Evolutionary conservation across 2,888 invertebrate species (phyloP).

Genomic region (Zelleria hepariella): DNA sequence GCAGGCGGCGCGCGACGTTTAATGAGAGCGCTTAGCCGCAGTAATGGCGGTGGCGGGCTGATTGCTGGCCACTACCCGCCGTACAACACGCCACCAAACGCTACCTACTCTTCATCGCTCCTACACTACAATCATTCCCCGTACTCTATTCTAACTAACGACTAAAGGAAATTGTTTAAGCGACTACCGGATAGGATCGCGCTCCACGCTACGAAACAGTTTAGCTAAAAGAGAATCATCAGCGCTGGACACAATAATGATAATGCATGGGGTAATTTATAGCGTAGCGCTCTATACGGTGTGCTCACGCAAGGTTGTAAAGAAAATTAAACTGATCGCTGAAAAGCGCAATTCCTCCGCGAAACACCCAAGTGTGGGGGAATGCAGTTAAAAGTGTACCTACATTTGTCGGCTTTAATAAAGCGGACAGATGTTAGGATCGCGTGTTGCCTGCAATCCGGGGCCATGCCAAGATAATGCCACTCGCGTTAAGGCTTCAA

Average conservation of each 20-base stretch:
- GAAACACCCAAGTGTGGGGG: conserved; percentile 18
- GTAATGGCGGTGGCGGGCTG: conserved; percentile 46
- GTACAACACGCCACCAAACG: conserved; percentile 29
- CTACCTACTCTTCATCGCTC: conserved; percentile 27
- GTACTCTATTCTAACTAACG: conserved; percentile 28
- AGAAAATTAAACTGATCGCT: neutral
- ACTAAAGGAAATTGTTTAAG: conserved; percentile 24
- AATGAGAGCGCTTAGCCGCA: conserved; percentile 51
- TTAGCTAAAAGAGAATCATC: neutral
- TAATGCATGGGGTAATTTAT: neutral
- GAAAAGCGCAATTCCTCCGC: neutral
- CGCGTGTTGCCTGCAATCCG: conserved; percentile 35
- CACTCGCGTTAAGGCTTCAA: neutral
- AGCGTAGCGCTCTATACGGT: too few relatives aligned
- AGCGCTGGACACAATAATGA: neutral
- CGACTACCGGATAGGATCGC: conserved; percentile 5
- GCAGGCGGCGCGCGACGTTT: conserved; percentile 28
- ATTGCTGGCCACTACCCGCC: conserved; percentile 34
- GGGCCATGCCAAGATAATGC: conserved; percentile 24
- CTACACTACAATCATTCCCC: conserved; percentile 33
- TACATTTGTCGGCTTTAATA: conserved; percentile 28
- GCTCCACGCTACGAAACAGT: neutral
- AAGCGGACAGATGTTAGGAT: conserved; percentile 38
- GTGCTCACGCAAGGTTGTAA: neutral
- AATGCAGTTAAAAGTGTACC: conserved; percentile 27